These are phyloP conservation scores for Hyposoter didymator DNA, from an alignment of 2,888 invertebrate genomes.

Conservation along the genomic window DNA sequence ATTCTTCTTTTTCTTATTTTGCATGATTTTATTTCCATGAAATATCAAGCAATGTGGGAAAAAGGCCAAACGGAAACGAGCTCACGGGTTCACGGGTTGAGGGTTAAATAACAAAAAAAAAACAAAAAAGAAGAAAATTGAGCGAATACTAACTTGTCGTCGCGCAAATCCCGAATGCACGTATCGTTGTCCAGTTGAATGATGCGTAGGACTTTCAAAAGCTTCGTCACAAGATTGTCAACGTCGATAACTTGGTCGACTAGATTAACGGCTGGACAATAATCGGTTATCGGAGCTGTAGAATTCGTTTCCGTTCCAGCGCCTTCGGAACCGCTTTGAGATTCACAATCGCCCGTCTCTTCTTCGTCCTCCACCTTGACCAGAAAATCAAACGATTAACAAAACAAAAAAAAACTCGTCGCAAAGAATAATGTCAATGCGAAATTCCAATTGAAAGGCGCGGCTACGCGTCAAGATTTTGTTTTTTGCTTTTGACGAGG, in stretches of 20 bases:
- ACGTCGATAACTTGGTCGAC: slow-evolving; percentile 91
- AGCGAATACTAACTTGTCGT: slow-evolving; percentile 86
- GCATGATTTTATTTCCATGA: neutral
- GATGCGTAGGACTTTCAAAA: slow-evolving; percentile 90
- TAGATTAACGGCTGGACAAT: slow-evolving; percentile 86
- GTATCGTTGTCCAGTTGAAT: slow-evolving; percentile 90
- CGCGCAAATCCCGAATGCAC: slow-evolving; percentile 88
- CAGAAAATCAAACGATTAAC: slow-evolving; percentile 20
- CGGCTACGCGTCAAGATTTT: neutral
- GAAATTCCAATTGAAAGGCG: no score
- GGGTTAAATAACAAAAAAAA: no score
- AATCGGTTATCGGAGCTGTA: slow-evolving; percentile 84
- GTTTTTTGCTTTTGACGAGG: neutral
- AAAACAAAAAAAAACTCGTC: no score
- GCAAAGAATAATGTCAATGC: no score
- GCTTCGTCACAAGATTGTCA: slow-evolving; percentile 90
- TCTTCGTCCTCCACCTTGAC: slow-evolving; percentile 82
- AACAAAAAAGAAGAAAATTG: neutral
- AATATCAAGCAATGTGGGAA: no score
- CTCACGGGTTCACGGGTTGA: no score
- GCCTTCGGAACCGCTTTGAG: slow-evolving; percentile 84
- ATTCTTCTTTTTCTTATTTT: no score
- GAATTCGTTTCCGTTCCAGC: slow-evolving; percentile 61
- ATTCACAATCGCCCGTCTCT: slow-evolving; percentile 81
- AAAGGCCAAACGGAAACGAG: no score